Conservation (phyloP, 2,888 invertebrate genomes). For the Synergus gifuensis region DNA sequence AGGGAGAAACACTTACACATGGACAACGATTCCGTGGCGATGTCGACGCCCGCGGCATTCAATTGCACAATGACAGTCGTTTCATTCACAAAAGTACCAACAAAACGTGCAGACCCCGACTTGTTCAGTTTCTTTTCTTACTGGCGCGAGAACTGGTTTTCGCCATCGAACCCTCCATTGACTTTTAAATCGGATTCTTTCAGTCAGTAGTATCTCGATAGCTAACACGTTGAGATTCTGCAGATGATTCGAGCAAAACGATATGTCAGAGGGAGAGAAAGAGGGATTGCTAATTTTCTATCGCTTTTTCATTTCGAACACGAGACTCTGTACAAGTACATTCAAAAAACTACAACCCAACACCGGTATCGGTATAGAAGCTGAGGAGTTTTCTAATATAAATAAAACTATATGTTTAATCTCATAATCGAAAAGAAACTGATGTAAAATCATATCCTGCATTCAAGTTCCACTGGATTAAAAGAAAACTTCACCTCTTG, state of each 20-base stretch:
- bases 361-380: no score
- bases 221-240: conserved; percentile 48
- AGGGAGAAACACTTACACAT: background rate
- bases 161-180: conserved; percentile 51
- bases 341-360: background rate
- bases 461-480: no score
- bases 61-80: conserved; percentile 33
- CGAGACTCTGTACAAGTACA: background rate
- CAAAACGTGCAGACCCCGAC: background rate
- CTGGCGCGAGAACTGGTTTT: conserved; percentile 61
- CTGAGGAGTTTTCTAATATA: no score
- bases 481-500: background rate
- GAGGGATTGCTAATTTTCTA: conserved; percentile 37
- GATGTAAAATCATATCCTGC: no score
- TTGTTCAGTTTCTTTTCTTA: conserved; percentile 42
- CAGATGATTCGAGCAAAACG: conserved; percentile 37
- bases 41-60: conserved; percentile 12
- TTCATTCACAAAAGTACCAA: conserved; percentile 38
- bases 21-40: background rate
- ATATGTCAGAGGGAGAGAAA: background rate
- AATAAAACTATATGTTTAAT: no score
- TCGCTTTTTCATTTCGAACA: background rate
- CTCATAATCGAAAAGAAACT: no score
- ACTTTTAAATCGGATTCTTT: conserved; percentile 55
- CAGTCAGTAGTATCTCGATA: conserved; percentile 38